Evolutionary conservation across 2,797 vertebrate species (phyloP), one percentile per base, ranked within the genome.

Genomic region (Rhynchonycteris naso): DNA sequence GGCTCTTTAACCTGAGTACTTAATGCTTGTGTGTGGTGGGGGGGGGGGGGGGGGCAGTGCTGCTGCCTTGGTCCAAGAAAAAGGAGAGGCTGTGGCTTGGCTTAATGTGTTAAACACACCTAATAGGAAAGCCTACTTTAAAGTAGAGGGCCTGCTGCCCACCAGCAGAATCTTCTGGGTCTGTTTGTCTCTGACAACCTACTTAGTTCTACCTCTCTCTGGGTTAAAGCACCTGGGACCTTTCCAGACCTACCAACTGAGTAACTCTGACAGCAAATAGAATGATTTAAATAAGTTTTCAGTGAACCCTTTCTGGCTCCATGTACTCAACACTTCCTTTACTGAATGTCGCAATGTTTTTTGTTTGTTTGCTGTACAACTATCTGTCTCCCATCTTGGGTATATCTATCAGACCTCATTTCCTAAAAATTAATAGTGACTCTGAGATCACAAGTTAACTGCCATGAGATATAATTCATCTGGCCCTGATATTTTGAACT

Each of bases 1-100:
- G 79, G 58, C 72, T 83, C 78, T 94, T 95, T 91, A 94, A 97
- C 91, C 84, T 92, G 90, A 95, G 95, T 86, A 91, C 33, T 89
- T 97, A 94, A 87, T 56, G n/a, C n/a, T n/a, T n/a, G n/a, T n/a
- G n/a, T n/a, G n/a, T n/a, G n/a, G n/a, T n/a, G 81, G 59, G 15
- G 19, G 58, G 61, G 28, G 61, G 30, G 14, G 28, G 28, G 80
- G 43, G 43, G 22, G n/a, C 28, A 74, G 38, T 78, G 61, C 63
- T 81, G 63, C 80, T 74, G 33, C 54, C 81, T 93, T 72, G 22
- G 22, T 43, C 18, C 89, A 35, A 35, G 63, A 82, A 82, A 38
- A 69, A 69, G 90, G 85, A 90, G 50, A 90, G 33, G 52, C 87
- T 33, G 61, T 52, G n/a, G 68, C 58, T 43, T 35, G 66, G 89